A percentile compares a stretch with the other conserved stretches of the same genome.
Conservation (phyloP, 2,888 invertebrate species). For the Luperina testacea region DNA sequence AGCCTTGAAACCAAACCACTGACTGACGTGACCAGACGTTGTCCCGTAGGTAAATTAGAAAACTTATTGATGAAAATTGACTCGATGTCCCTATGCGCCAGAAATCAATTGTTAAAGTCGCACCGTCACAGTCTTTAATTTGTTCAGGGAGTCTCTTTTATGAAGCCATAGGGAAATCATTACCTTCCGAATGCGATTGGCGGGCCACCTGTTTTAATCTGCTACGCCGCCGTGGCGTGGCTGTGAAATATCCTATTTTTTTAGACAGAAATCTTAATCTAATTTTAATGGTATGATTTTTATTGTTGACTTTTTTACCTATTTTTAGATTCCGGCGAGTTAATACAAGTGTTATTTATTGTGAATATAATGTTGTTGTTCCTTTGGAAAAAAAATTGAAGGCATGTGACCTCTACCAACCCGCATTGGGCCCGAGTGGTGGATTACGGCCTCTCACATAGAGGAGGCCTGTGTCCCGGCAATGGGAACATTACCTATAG, state of each 20-base stretch:
- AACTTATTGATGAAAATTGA: not conserved
- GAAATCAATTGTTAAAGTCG: not conserved
- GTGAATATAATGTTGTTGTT: not conserved
- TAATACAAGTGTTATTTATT: not conserved
- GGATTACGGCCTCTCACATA: not conserved
- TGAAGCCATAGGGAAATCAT: constrained; percentile 8
- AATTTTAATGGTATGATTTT: not conserved
- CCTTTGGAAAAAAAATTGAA: not conserved
- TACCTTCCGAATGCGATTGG: not conserved
- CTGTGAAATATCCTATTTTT: not conserved
- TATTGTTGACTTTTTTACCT: not conserved
- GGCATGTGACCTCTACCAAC: not conserved
- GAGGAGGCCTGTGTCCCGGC: not conserved
- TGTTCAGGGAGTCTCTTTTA: not conserved
- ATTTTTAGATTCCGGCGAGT: not conserved
- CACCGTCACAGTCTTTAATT: not conserved
- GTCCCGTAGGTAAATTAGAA: not conserved
- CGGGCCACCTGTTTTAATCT: not conserved
- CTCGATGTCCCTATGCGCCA: not conserved
- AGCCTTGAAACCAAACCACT: not conserved
- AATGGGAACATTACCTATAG: not conserved
- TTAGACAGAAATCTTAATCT: not conserved
- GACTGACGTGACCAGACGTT: not conserved
- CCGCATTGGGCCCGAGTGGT: not conserved
- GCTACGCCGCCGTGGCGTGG: too few relatives aligned